phyloP scores from a whole-genome alignment of 2,113 vertebrate genomes.

The Lophotis ruficrista region DNA sequence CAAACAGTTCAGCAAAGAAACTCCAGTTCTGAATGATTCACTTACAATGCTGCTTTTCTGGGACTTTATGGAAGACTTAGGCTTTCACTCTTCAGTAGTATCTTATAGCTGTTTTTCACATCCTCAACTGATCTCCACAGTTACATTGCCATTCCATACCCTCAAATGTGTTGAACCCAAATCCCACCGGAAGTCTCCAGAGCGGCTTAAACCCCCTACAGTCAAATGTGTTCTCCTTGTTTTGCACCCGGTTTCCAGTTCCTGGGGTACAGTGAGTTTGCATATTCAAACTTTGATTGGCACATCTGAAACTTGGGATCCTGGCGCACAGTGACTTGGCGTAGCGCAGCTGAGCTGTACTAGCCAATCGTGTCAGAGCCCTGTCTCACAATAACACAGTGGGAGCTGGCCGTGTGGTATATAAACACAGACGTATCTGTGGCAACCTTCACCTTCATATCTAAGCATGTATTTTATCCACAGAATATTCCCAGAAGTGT shows the following conservation, averaged over 20 bases:
- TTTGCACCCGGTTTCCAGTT: not conserved
- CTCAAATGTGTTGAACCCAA: not conserved
- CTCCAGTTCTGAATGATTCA: not conserved
- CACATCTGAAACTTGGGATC: not conserved
- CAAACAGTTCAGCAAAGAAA: not conserved
- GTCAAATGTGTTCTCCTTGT: not conserved
- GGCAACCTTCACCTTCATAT: constrained; percentile 27
- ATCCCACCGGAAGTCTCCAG: not conserved
- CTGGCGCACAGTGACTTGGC: not conserved
- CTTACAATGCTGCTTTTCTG: not conserved
- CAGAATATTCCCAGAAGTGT: constrained; percentile 37
- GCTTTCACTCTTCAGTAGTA: not conserved
- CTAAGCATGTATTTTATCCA: constrained; percentile 2
- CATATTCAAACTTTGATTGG: not conserved
- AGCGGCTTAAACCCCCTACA: not conserved
- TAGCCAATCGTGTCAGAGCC: not conserved
- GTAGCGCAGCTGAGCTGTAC: not conserved
- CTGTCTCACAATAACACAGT: not conserved
- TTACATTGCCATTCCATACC: not conserved
- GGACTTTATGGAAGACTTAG: not conserved
- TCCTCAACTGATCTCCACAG: not conserved
- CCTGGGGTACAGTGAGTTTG: not conserved
- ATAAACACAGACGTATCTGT: not conserved
- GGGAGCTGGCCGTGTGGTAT: not conserved
- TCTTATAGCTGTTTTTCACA: not conserved